phyloP scores from a whole-genome alignment of 2,888 invertebrate species.

The Melieria picta region DNA sequence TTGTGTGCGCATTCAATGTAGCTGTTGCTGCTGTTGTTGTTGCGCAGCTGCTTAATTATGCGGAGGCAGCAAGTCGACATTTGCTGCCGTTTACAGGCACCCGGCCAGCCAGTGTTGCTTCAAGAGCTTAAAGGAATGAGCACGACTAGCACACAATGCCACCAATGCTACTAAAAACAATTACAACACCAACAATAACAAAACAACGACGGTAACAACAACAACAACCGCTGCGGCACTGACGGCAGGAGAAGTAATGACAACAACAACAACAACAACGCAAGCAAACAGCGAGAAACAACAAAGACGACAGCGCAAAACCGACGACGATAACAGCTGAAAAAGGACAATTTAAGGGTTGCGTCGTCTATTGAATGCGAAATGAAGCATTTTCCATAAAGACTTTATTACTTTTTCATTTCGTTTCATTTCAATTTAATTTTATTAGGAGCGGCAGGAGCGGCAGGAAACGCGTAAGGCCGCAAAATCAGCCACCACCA shows the following conservation, averaged over 20 bases:
- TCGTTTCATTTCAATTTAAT: conserved; percentile 59
- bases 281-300: neutral
- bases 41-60: conserved; percentile 13
- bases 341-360: conserved; percentile 16
- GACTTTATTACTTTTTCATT: conserved; percentile 61
- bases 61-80: neutral
- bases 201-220: neutral
- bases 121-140: conserved; percentile 1
- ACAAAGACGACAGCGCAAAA: neutral
- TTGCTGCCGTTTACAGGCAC: neutral
- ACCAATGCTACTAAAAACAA: neutral
- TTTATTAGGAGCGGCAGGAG: conserved; percentile 52
- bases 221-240: neutral
- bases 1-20: neutral
- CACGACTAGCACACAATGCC: neutral
- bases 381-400: conserved; percentile 54
- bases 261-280: neutral
- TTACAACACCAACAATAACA: neutral
- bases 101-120: neutral
- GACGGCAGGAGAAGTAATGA: neutral
- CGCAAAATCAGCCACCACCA: too few relatives aligned
- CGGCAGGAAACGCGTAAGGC: conserved; percentile 36
- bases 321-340: too few relatives aligned
- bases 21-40: conserved; percentile 13
- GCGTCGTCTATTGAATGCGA: conserved; percentile 43